Percentiles rank a stretch among this genome's conserved stretches.
Evolutionary conservation across 2,797 vertebrate species (phyloP).

Genomic region (Oophaga sylvatica): DNA sequence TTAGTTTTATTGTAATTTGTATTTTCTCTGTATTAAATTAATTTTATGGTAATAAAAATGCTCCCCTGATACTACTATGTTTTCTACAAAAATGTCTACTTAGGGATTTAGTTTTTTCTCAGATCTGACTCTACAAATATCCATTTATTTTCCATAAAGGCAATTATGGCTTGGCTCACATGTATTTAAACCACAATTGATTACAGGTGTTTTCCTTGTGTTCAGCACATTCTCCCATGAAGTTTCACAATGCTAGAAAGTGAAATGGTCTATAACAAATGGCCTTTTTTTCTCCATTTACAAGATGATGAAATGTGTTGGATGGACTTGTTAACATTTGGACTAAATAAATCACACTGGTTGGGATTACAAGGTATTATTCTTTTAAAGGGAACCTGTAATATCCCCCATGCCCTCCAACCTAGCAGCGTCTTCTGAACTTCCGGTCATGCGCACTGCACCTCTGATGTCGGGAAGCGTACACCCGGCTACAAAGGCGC

Average conservation of each 20-base stretch:
- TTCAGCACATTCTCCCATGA: conserved; percentile 20
- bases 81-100: background rate
- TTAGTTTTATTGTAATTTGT: background rate
- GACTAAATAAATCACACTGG: background rate
- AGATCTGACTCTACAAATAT: background rate
- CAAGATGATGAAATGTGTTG: background rate
- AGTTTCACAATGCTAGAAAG: background rate
- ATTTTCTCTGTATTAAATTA: background rate
- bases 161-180: background rate
- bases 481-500: too few species aligned
- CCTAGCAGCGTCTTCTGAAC: too few species aligned
- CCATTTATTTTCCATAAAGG: background rate
- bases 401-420: too few species aligned
- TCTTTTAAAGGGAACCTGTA: too few species aligned
- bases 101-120: background rate
- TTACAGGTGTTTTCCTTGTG: conserved; percentile 27
- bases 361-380: background rate
- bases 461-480: too few species aligned
- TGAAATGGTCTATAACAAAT: background rate
- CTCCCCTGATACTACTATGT: background rate
- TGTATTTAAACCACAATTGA: background rate
- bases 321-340: background rate
- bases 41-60: background rate
- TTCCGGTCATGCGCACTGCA: too few species aligned
- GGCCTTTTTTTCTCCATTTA: background rate